These are phyloP conservation scores for Psittacus erithacus DNA, from an alignment of 2,113 vertebrate species.

Conservation along the genomic window DNA sequence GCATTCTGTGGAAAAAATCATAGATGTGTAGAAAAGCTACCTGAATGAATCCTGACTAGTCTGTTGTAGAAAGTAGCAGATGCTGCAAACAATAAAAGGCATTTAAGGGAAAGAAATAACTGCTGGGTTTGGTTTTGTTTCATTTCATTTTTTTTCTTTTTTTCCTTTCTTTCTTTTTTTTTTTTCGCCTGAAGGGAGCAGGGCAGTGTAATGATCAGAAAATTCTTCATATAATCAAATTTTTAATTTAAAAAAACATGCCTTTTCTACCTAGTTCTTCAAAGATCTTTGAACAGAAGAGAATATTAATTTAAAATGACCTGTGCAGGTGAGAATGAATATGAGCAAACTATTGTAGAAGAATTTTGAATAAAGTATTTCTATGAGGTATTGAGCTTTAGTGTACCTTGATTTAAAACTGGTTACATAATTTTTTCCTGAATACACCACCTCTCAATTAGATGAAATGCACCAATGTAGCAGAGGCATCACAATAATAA, in stretches of 20 bases:
- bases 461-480: not conserved
- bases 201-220: not conserved
- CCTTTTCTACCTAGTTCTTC: not conserved
- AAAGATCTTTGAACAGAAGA: not conserved
- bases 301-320: not conserved
- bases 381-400: not conserved
- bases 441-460: not conserved
- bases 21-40: not conserved
- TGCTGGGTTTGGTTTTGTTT: not conserved
- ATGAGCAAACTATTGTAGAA: rapidly evolving
- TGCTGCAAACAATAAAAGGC: not conserved
- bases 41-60: not conserved
- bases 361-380: not conserved
- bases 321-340: not conserved
- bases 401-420: not conserved
- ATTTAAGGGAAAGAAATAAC: not conserved
- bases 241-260: not conserved
- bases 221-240: not conserved
- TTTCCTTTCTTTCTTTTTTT: not conserved
- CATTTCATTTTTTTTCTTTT: not conserved
- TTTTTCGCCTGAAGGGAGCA: not conserved
- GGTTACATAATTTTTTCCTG: not conserved
- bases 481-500: not conserved
- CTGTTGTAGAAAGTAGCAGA: not conserved
- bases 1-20: not conserved